These are phyloP conservation scores for Piprites chloris DNA, from an alignment of 2,113 vertebrate species.

Conservation along the genomic window DNA sequence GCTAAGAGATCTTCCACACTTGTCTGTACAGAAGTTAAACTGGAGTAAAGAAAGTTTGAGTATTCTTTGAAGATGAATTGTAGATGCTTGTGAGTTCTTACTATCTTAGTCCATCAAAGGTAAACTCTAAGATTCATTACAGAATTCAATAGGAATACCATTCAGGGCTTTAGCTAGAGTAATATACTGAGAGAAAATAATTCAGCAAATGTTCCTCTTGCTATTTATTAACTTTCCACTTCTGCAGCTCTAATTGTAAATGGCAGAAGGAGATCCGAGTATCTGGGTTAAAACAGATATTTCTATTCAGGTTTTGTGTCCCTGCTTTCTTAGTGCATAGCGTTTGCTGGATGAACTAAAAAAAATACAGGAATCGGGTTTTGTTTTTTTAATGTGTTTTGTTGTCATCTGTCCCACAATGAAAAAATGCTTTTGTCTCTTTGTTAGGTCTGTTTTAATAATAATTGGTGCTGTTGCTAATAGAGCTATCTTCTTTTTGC, in stretches of 20 bases:
- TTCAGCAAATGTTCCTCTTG: neutral
- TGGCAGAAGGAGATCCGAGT: neutral
- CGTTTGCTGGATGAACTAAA: slow-evolving; percentile 35
- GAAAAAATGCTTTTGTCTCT: neutral
- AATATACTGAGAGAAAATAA: neutral
- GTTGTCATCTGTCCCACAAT: neutral
- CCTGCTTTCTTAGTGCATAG: neutral
- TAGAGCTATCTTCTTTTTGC: neutral
- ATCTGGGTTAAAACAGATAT: neutral
- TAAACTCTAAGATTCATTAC: slow-evolving; percentile 1
- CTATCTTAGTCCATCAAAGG: slow-evolving; percentile 10
- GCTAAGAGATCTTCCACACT: neutral
- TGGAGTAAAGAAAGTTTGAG: slow-evolving; percentile 4
- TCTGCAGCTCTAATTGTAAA: neutral
- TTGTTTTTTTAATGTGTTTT: neutral
- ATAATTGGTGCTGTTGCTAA: neutral
- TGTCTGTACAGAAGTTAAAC: neutral
- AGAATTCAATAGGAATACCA: neutral
- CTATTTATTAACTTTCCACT: slow-evolving; percentile 17
- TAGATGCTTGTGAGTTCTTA: neutral
- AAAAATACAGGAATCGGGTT: neutral
- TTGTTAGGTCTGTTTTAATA: neutral
- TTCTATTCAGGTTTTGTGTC: neutral
- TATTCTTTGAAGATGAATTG: slow-evolving; percentile 10
- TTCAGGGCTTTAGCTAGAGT: neutral